Base-by-base conservation (phyloP, 2,797 vertebrate species). In the Pagetopsis macropterus region DNA sequence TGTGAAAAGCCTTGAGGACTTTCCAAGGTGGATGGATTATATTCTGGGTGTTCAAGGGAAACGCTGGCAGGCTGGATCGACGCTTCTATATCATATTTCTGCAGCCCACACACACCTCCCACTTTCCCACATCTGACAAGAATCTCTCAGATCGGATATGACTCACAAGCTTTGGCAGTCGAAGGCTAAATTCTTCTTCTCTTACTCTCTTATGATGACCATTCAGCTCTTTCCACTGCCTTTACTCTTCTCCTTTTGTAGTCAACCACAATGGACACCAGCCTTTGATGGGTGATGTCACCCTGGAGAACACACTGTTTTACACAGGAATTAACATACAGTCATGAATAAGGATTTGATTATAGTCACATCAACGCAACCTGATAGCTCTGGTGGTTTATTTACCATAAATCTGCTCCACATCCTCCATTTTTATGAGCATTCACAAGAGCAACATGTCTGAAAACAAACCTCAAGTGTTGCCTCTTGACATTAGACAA, bases 91-190 rank as follows among this genome's bases (percentile, higher is more conserved):
- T 92, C 89, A 89, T 89, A 92, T 92, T 93, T 90, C 87, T 84
- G 64, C 78, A 63, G 85, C 87, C 84, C 88, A 83, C 90, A 90
- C 90, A 88, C 82, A 77, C 85, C 86, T 88, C 91, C 89, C 88
- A 89, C 89, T 83, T 79, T 84, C 84, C 79, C 84, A 91, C 89
- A 90, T 92, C 89, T 92, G 90, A 92, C 77, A 83, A 83, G 84
- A 85, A 89, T 90, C 87, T 91, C 83, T 89, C 76, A 72, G 84
- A 86, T 92, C 87, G 88, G 91, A 93, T 88, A 87, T 94, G 93
- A 94, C 84, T 94, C 92, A 93, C 91, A 60, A 40, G 75, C 84
- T 89, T 81, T 93, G 90, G 91, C 89, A 90, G 76, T 77, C 44
- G 66, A 84, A 68, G 70, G 86, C 88, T 89, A 84, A 87, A 92